These are phyloP conservation scores for Lordiphosa mommai DNA, from an alignment of 1,140 invertebrate species.

Conservation along the genomic window DNA sequence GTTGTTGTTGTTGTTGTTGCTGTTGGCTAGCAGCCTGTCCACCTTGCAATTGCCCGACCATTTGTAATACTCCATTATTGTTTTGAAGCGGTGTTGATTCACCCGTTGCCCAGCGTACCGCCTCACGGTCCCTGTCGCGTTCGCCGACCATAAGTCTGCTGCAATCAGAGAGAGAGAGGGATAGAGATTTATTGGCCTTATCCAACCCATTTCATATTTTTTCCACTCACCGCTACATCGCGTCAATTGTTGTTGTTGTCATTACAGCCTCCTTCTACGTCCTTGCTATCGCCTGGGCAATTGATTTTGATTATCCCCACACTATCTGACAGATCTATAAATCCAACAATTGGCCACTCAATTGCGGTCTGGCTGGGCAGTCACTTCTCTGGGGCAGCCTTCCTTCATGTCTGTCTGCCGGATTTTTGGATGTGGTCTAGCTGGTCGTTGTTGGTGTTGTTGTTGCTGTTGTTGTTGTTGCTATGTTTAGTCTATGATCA, in stretches of 20 bases:
- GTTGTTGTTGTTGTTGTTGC: constrained; percentile 66
- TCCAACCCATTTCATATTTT: background rate
- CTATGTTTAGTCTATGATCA: constrained; percentile 68
- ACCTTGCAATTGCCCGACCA: constrained; percentile 79
- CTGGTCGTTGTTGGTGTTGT: constrained; percentile 2
- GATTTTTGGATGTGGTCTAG: constrained; percentile 11
- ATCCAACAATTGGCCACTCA: constrained; percentile 37
- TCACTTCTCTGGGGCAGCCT: constrained; percentile 3
- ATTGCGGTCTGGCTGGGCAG: constrained; percentile 44
- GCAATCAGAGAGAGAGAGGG: constrained; percentile 8
- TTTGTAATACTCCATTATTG: constrained; percentile 80
- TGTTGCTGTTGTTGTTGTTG: constrained; percentile 26
- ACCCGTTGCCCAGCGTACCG: constrained; percentile 84
- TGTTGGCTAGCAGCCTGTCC: constrained; percentile 80
- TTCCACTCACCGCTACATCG: constrained; percentile 76
- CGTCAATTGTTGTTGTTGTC: constrained; percentile 68
- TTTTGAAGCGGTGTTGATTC: constrained; percentile 82
- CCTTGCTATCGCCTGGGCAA: constrained; percentile 30
- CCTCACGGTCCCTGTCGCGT: constrained; percentile 84
- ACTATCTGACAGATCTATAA: constrained; percentile 46
- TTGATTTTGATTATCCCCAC: constrained; percentile 53
- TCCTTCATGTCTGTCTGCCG: constrained; percentile 35
- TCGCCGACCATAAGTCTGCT: constrained; percentile 81
- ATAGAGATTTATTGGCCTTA: background rate
- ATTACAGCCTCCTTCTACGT: constrained; percentile 60